Evolutionary conservation across 2,888 invertebrate species (phyloP), one percentile per base, ranked within the genome.

Genomic region (Drosophila meridiana): DNA sequence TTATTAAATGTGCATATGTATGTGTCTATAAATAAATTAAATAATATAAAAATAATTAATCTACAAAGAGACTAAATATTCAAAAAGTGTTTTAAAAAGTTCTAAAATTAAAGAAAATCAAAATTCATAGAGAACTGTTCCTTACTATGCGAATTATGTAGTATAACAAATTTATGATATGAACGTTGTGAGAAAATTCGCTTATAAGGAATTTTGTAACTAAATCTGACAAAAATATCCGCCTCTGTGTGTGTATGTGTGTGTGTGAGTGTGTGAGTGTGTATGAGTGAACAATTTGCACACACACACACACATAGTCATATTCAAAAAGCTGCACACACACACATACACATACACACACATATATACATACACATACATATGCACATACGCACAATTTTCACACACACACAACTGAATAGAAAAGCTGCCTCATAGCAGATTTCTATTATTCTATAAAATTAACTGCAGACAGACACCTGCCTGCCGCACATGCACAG

Each of bases 151-250:
- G 30, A 66, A 60, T 69, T 70, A 69, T 73, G 65, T 61, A 69
- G 52, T 26, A 36, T 38, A 28, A 71, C 20, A 48, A 68, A 38
- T 70, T 73, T 73, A 83, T 80, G 76, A 76, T 71, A 72, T 76
- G 81, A 61, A 72, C 57, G 65, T 50, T 71, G 78, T 73, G 75
- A 65, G 50, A 69, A 81, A 80, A 80, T 78, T 72, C 79, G 83
- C 93, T 91, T 92, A 93, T 92, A 93, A 92, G 93, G 93, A 90
- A 91, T 92, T 92, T 87, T 92, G 93, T 93, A 93, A 93, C 91
- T 84, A 88, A 93, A 92, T 92, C 90, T 87, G 83, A 78, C 79
- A 68, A 64, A 78, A 69, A 59, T 69, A 63, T 68, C 45, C 56
- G 52, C 62, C 30, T 68, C 60, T 79, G 72, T 76, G 69, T 74